phyloP scores from a whole-genome alignment of 2,113 vertebrate species.

The Mirza zaza region DNA sequence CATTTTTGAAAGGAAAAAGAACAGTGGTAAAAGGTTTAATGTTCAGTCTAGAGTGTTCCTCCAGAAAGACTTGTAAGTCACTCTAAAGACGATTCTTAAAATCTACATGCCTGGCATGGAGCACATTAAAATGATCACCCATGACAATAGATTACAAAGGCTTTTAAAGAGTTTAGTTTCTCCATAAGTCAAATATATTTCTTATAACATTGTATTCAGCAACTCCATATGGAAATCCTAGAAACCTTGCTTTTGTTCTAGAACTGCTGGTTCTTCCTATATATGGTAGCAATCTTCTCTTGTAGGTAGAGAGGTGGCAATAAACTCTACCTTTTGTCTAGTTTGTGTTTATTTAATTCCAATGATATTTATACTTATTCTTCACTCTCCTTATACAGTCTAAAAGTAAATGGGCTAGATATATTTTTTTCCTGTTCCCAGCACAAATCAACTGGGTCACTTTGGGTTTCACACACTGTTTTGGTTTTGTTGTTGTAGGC shows the following conservation, averaged over 20 bases:
- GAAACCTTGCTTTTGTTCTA: background rate
- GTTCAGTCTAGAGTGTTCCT: background rate
- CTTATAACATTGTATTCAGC: background rate
- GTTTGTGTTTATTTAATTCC: background rate
- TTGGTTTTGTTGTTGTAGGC: background rate
- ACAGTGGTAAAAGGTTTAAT: background rate
- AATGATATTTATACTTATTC: background rate
- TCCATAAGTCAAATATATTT: background rate
- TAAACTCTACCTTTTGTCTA: background rate
- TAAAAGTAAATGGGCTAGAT: background rate
- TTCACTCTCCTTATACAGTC: background rate
- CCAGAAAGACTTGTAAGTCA: background rate
- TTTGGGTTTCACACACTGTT: background rate
- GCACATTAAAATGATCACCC: background rate
- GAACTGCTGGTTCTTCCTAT: background rate
- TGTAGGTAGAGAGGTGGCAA: background rate
- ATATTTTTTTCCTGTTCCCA: background rate
- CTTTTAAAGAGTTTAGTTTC: background rate
- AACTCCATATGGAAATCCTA: background rate
- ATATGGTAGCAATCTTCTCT: background rate
- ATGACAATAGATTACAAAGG: background rate
- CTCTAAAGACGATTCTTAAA: background rate
- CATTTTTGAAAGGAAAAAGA: background rate
- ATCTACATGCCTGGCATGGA: background rate
- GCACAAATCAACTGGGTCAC: background rate